These are phyloP conservation scores for Gallinago media DNA, from an alignment of 2,113 vertebrate genomes.

Conservation along the genomic window DNA sequence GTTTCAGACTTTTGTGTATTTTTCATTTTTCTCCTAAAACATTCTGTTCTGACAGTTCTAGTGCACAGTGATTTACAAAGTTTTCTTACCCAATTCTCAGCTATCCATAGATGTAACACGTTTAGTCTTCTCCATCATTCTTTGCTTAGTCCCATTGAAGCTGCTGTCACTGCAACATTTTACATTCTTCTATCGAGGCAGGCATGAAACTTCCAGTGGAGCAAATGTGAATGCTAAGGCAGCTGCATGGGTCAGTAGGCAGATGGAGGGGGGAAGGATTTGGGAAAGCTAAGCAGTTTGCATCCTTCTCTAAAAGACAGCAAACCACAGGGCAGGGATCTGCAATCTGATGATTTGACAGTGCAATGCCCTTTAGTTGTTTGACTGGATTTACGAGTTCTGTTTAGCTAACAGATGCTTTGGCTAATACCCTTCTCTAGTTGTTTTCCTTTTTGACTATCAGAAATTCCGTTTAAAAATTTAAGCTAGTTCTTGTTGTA, in stretches of 20 bases:
- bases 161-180: constrained; percentile 75
- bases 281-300: constrained; percentile 68
- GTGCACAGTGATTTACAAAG: constrained; percentile 27
- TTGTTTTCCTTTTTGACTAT: constrained; percentile 21
- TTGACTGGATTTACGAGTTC: constrained; percentile 65
- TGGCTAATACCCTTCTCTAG: constrained; percentile 34
- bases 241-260: constrained; percentile 78
- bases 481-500: constrained; percentile 2
- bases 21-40: background rate
- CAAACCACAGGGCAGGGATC: constrained; percentile 66
- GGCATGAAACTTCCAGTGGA: constrained; percentile 74
- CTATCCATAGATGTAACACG: constrained; percentile 50
- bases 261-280: constrained; percentile 72
- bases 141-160: constrained; percentile 72
- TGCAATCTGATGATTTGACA: constrained; percentile 72
- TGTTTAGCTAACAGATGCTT: constrained; percentile 63
- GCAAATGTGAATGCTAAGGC: constrained; percentile 62
- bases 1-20: background rate
- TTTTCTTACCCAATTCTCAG: constrained; percentile 72
- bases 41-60: constrained; percentile 57
- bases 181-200: constrained; percentile 76
- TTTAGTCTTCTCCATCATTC: constrained; percentile 59
- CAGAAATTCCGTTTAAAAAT: constrained; percentile 43
- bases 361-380: constrained; percentile 49
- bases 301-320: constrained; percentile 70